Evolutionary conservation across 2,113 vertebrate genomes (phyloP), one percentile per base, ranked within the genome.

Genomic region (Hylia prasina): DNA sequence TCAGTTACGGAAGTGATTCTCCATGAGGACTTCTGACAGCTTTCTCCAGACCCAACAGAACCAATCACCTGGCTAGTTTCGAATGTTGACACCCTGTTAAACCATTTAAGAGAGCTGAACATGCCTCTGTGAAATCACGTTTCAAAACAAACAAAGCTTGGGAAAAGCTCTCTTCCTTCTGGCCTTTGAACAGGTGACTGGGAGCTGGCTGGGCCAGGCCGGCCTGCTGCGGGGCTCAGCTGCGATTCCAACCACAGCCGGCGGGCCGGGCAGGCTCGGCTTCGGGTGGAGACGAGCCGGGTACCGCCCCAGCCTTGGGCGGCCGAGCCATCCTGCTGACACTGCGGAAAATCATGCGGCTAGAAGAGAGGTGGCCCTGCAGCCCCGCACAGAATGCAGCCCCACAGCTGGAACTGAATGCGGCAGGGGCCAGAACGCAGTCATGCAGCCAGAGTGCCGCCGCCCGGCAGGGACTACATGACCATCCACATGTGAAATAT

Each of bases 201-300:
- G 22, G 10, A 12, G 11, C 15, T 9, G 63, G 6, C 63, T 10
- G 22, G 40, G 63, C 42, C 21, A 8, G 30, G 45, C 20, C 30
- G 3, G 30, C 53, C 30, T 6, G 30, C 53, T 9, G 30, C 21
- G 8, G 19, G 31, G 64, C 42, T 13, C 31, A 5, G 40, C 30
- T 18, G 15, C 13, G 8, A 20, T 19, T 27, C 24, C 45, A 48
- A 7, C 17, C 23, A 8, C 2, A 3, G 23, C 33, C 24, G 1
- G 23, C 2, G 6, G 33, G 23, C 31, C 64, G 10, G 64, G 11
- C 16, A 1, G 3, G 23, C 25, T 28, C 10, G 3, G 6, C 66
- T 51, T 31, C 4, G 0, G 27, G 66, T 8, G 27, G n/a, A 37
- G 47, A 27, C 4, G 1, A 37, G 25, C 10, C 2, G 0, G 25